Conservation (phyloP, 2,113 vertebrate species). For the Colistium nudipinnis region DNA sequence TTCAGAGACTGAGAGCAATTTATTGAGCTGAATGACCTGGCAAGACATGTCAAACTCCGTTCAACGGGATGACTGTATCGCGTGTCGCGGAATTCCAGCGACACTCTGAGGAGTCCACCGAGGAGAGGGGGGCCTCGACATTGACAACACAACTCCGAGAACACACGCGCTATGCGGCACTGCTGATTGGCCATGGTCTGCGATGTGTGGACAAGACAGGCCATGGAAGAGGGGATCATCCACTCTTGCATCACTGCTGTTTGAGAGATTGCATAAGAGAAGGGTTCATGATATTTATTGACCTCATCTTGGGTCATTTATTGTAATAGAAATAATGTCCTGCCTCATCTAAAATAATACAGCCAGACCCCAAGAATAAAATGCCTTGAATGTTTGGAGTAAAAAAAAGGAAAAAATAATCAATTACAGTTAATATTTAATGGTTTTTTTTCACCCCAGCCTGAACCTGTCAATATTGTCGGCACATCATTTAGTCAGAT, state of each 20-base stretch:
- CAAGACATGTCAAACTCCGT: slow-evolving; percentile 60
- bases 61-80: slow-evolving; percentile 61
- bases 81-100: slow-evolving; percentile 57
- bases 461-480: neutral
- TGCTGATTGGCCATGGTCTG: slow-evolving; percentile 31
- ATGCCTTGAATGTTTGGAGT: neutral
- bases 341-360: neutral
- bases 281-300: slow-evolving; percentile 50
- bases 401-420: neutral
- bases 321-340: slow-evolving; percentile 6
- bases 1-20: slow-evolving; percentile 20
- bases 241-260: slow-evolving; percentile 55
- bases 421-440: neutral
- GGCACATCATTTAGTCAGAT: too few species aligned
- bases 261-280: slow-evolving; percentile 55
- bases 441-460: neutral
- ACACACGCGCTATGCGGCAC: slow-evolving; percentile 33
- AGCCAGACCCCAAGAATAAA: neutral
- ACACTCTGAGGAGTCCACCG: slow-evolving; percentile 36
- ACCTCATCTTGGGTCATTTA: too few species aligned
- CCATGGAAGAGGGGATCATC: slow-evolving; percentile 28
- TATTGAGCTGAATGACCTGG: slow-evolving; percentile 56
- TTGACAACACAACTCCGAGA: slow-evolving; percentile 55
- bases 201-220: slow-evolving; percentile 48
- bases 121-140: slow-evolving; percentile 67